Percentiles rank a stretch among this genome's conserved stretches.
Evolutionary conservation across 2,113 vertebrate species (phyloP).

Genomic region (Upupa epops): DNA sequence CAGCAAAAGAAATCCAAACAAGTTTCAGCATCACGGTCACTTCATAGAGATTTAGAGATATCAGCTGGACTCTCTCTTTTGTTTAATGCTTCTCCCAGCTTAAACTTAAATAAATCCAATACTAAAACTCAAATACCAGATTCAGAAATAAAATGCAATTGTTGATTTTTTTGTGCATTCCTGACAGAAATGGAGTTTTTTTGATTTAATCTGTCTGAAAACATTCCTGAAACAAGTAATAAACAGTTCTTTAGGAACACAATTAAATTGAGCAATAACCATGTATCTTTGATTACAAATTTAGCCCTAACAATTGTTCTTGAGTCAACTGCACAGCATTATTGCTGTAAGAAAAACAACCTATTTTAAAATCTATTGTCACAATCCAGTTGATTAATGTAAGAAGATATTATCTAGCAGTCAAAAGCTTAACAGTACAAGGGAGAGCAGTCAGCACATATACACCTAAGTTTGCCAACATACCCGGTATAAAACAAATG

Average conservation of each 20-base stretch:
- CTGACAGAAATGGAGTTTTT: not conserved
- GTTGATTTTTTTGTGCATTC: not conserved
- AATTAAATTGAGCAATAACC: not conserved
- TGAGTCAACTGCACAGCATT: not conserved
- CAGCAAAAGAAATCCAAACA: not conserved
- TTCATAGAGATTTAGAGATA: not conserved
- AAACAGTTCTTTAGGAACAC: not conserved
- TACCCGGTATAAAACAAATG: conserved; percentile 14
- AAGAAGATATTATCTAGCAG: conserved; percentile 9
- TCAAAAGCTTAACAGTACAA: not conserved
- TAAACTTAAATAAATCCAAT: not conserved
- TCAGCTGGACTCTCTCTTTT: not conserved
- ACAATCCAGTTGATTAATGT: not conserved
- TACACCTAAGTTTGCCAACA: conserved; percentile 2
- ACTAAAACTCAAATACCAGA: not conserved
- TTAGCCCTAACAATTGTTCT: not conserved
- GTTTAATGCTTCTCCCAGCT: not conserved
- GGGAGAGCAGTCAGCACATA: conserved; percentile 18
- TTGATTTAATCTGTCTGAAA: not conserved
- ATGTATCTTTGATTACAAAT: not conserved
- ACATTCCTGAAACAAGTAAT: conserved; percentile 4
- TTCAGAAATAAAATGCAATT: not conserved
- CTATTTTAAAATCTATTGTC: conserved; percentile 5
- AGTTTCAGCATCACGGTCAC: not conserved
- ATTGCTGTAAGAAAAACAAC: not conserved